Evolutionary conservation across 2,113 vertebrate species (phyloP), one percentile per base, ranked within the genome.

Genomic region (Bufo bufo): DNA sequence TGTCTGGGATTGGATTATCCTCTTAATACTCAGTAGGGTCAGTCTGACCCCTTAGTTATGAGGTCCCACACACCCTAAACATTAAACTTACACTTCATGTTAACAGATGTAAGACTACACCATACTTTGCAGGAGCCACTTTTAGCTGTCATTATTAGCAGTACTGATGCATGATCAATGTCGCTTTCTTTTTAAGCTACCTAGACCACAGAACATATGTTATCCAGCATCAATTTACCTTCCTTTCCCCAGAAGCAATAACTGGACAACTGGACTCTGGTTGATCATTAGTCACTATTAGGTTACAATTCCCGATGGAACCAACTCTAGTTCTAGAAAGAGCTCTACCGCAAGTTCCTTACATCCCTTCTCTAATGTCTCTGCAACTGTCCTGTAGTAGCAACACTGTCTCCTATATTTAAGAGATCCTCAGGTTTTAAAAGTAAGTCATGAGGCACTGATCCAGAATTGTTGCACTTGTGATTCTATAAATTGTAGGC

Each of bases 231-330:
- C 19, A 49, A 43, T 23, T 50, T 49, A 50, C 4, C 19, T 49
- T 82, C 19, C 33, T 45, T 58, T 59, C 47, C 11, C 16, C 13
- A 82, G 17, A 82, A 63, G 45, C 8, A 47, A 63, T 47, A 82
- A 63, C 58, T 82, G 58, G 50, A 79, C 77, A 82, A 82, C 58
- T 82, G 61, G 81, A 66, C 81, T 14, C 17, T 20, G 6, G 54
- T 4, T 66, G 45, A 66, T 82, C 56, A 82, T 65, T 65, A 49
- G 56, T 63, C 17, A 63, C 2, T 63, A 63, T 11, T 33, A 20
- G 43, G 8, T 82, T 82, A 65, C 58, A 63, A 49, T 20, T 65
- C 45, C 33, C 58, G n/a, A 4, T 23, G 19, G 75, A 54, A 54
- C 50, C 10, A 77, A 77, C 20, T 77, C 10, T 11, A 54, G 8